These are phyloP conservation scores for Gastrophysa polygoni DNA, from an alignment of 2,888 invertebrate species.

Conservation along the genomic window DNA sequence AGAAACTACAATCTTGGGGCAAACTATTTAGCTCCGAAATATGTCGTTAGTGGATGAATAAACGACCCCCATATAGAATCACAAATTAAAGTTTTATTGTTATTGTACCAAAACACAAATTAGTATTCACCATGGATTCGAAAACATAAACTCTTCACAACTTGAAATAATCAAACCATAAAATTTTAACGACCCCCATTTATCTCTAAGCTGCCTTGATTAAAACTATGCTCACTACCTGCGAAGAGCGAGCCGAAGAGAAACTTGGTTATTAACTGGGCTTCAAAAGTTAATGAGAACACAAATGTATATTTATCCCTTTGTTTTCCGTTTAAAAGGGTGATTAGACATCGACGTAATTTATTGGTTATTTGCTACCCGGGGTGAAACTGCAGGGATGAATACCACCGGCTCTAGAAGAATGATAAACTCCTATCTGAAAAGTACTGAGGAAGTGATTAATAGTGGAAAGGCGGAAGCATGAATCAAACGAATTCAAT, in stretches of 20 bases:
- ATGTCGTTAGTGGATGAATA: too few relatives aligned
- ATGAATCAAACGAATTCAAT: too few relatives aligned
- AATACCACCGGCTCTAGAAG: too few relatives aligned
- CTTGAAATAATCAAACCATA: slow-evolving; percentile 36
- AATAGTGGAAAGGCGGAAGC: too few relatives aligned
- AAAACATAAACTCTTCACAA: slow-evolving; percentile 42
- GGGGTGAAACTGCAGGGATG: background rate
- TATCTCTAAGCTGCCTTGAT: background rate
- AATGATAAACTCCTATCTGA: too few relatives aligned
- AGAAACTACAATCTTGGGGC: too few relatives aligned
- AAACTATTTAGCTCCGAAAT: too few relatives aligned
- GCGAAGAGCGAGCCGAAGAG: background rate
- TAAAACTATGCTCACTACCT: background rate
- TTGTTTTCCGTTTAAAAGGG: background rate
- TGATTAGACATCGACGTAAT: background rate
- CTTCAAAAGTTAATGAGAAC: background rate
- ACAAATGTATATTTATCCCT: background rate
- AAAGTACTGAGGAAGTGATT: too few relatives aligned
- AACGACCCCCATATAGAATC: background rate
- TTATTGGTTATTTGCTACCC: background rate
- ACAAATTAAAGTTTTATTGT: background rate
- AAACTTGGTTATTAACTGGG: background rate
- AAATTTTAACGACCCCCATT: slow-evolving; percentile 27
- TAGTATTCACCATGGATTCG: slow-evolving; percentile 50
- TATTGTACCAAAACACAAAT: slow-evolving; percentile 49